Evolutionary conservation across 2,113 vertebrate species (phyloP), one percentile per base, ranked within the genome.

Genomic region (Scatophagus argus): DNA sequence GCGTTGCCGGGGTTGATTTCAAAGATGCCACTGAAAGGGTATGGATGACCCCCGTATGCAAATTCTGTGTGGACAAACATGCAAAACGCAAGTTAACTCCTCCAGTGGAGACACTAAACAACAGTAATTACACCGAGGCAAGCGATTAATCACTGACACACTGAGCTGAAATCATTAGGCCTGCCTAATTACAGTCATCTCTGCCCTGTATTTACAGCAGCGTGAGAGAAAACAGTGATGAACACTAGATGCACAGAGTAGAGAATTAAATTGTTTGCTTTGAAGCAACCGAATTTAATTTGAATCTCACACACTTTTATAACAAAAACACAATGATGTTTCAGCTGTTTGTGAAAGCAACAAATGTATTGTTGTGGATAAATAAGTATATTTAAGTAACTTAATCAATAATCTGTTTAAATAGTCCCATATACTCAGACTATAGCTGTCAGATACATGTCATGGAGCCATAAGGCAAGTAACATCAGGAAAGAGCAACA

Each of bases 11-110:
- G 97, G 79, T 93, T 98, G 92, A 98, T 98, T 87, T 98, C 97
- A 61, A 98, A 98, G 93, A 98, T 97, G 63, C 97, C 97, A 86
- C 97, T 98, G 93, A 98, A 98, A 59, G 97, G 96, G 87, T 98
- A 98, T 2, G 97, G 97, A 81, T 98, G 97, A 41, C 97, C 97
- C 62, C 97, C 97, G 69, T 98, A 98, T 87, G 97, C 97, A 94
- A 97, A 98, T 71, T 98, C 97, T 98, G 88, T 13, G 72, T 25
- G 89, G 85, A 84, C 32, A 81, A 76, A 0, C 46, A 85, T 2
- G 5, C 21, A 76, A 72, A 79, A 80, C 44, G 79, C 14, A 65
- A 23, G 59, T 72, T 43, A 73, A 58, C 3, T 2, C 29, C 13
- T 62, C 2, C 3, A 64, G 44, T 16, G 21, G 25, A 46, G 29